Evolutionary conservation across 2,797 vertebrate species (phyloP), one percentile per base, ranked within the genome.

Genomic region (Siniperca obscura): DNA sequence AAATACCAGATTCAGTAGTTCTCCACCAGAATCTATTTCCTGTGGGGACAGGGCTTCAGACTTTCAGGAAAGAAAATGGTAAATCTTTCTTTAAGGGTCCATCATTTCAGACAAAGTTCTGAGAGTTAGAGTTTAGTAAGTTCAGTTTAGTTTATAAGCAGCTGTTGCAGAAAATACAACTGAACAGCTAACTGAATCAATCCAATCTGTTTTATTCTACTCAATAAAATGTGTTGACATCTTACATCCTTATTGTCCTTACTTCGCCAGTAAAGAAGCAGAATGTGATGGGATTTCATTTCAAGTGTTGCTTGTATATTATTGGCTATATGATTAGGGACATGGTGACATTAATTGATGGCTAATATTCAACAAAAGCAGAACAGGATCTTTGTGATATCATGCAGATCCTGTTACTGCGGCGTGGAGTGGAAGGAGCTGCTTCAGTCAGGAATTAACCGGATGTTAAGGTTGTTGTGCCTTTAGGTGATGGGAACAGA

Each of bases 371-470:
- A 48, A 40, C 36, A 73, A 42, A 65, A 66, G 36, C 10, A 61
- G 25, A 60, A 16, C 61, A 60, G 57, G 21, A 57, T 70, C 36
- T 6, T 5, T 73, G 76, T 85, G 57, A 81, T 76, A 76, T 84
- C 65, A 69, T 55, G 22, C 55, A 70, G 84, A 68, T 89, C 74
- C 25, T 73, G 74, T 89, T 93, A 82, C 89, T 74, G 52, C 55
- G 17, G 44, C 3, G 64, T 8, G 79, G 84, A 88, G 86, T 83
- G 34, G 44, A 38, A 77, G 12, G 16, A 40, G 62, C 53, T 34
- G 61, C 69, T 84, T 72, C 72, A 81, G 70, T 89, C 59, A 64
- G 61, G 36, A 40, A 61, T 82, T 50, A 56, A 57, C 56, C 64
- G 75, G 44, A 38, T 70, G 44, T 84, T 68, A 70, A 67, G 64